Conservation (phyloP, 2,888 invertebrate genomes). For the Marronus borbonicus region DNA sequence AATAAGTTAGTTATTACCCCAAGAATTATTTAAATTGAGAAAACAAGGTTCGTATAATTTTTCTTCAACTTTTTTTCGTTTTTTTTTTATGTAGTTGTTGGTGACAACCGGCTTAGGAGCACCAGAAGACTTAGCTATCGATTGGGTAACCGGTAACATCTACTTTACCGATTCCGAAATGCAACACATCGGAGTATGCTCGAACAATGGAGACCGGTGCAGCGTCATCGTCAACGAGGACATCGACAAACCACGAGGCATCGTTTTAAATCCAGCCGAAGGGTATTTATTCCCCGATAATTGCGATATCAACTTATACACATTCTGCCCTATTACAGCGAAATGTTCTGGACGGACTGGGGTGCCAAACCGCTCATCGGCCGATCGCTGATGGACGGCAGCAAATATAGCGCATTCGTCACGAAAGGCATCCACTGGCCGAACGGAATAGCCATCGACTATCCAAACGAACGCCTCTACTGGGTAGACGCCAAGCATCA, state of each 20-base stretch:
- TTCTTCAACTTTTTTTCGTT: neutral
- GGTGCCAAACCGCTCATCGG: conserved; percentile 82
- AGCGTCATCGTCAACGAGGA: conserved; percentile 76
- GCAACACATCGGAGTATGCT: conserved; percentile 83
- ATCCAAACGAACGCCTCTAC: conserved; percentile 84
- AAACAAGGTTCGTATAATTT: no score
- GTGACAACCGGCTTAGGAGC: conserved; percentile 79
- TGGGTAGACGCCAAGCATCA: conserved; percentile 88
- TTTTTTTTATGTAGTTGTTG: conserved; percentile 69
- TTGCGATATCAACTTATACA: neutral
- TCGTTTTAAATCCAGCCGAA: conserved; percentile 79
- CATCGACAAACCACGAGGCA: conserved; percentile 78
- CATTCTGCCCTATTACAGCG: conserved; percentile 69
- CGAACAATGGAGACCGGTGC: conserved; percentile 78
- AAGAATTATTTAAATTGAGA: no score
- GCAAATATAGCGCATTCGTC: conserved; percentile 75
- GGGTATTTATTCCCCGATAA: conserved; percentile 71
- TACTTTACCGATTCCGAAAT: conserved; percentile 85
- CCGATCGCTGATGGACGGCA: conserved; percentile 89
- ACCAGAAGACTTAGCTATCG: conserved; percentile 84
- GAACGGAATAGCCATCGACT: conserved; percentile 89
- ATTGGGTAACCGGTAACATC: conserved; percentile 85
- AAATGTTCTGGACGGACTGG: conserved; percentile 96
- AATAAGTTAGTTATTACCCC: no score
- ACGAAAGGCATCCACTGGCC: conserved; percentile 82